A percentile compares a stretch with the other conserved stretches of the same genome.
Conservation (phyloP, 2,797 vertebrate genomes). For the Bovichtus variegatus region DNA sequence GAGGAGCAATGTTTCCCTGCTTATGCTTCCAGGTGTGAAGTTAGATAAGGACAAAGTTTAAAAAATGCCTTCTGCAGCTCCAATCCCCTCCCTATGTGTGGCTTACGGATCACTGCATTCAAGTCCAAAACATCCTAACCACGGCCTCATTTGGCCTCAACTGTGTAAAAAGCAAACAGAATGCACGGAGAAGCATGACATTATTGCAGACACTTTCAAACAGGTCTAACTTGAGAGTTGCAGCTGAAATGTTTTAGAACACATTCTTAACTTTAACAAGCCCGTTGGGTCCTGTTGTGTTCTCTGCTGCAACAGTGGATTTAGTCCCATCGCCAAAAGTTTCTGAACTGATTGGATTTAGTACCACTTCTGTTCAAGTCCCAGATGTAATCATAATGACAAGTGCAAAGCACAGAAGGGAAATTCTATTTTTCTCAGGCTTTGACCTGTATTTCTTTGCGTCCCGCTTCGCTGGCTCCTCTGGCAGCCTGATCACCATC, state of each 20-base stretch:
- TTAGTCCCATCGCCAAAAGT: not conserved
- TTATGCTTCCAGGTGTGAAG: constrained; percentile 69
- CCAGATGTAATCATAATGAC: constrained; percentile 48
- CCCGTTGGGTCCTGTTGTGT: constrained; percentile 13
- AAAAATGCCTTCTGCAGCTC: constrained; percentile 54
- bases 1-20: constrained; percentile 19
- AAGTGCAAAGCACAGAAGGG: constrained; percentile 28
- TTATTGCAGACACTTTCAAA: constrained; percentile 42
- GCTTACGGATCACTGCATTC: constrained; percentile 32
- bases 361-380: constrained; percentile 22
- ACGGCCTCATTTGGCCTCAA: constrained; percentile 23
- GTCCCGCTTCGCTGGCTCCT: constrained; percentile 36
- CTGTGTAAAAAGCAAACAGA: constrained; percentile 22
- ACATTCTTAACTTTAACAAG: constrained; percentile 37
- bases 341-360: constrained; percentile 15
- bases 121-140: constrained; percentile 32
- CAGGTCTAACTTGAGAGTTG: constrained; percentile 19
- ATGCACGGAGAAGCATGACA: not conserved
- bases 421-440: constrained; percentile 48
- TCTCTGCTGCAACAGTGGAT: constrained; percentile 22
- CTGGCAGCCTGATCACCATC: constrained; percentile 50
- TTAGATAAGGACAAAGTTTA: constrained; percentile 64
- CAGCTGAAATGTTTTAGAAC: constrained; percentile 21
- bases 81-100: not conserved
- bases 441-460: constrained; percentile 61